Conservation (phyloP, 92 coral and sea anemone species). For the Palythoa grandis region DNA sequence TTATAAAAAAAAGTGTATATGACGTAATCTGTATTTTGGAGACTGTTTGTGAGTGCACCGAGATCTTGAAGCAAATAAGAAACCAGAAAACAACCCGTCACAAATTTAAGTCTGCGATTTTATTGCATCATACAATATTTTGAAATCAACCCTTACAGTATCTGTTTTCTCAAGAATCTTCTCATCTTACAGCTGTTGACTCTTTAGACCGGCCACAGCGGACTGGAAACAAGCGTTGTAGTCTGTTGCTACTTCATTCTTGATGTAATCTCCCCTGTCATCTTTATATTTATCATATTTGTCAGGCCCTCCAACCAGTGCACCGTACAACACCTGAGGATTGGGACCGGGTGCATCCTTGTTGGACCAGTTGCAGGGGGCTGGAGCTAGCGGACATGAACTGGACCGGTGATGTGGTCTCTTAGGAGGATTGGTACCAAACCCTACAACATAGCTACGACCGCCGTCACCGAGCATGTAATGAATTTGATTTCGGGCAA, state of each 20-base stretch:
- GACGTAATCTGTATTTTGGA: too few relatives aligned
- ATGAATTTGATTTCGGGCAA: conserved; percentile 52
- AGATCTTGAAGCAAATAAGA: too few relatives aligned
- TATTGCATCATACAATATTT: too few relatives aligned
- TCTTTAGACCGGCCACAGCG: conserved; percentile 29
- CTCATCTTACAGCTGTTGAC: too few relatives aligned
- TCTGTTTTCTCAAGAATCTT: too few relatives aligned
- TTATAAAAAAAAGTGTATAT: too few relatives aligned
- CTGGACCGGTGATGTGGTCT: conserved; percentile 69
- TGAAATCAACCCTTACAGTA: too few relatives aligned
- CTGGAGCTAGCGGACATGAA: conserved; percentile 63
- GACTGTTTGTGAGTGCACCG: too few relatives aligned
- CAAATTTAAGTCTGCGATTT: too few relatives aligned
- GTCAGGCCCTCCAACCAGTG: conserved; percentile 72
- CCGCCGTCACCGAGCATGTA: conserved; percentile 55
- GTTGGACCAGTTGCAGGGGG: conserved; percentile 43
- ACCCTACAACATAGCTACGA: conserved; percentile 71
- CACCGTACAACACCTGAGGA: conserved; percentile 62
- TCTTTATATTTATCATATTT: conserved; percentile 53
- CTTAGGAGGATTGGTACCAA: conserved; percentile 66
- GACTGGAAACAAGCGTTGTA: conserved; percentile 21
- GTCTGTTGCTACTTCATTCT: conserved; percentile 49
- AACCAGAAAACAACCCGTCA: too few relatives aligned
- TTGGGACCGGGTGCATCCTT: conserved; percentile 50
- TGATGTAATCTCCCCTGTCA: conserved; percentile 37